Percentiles rank a stretch among this genome's conserved stretches.
Evolutionary conservation across 2,113 vertebrate genomes (phyloP).

Genomic region (Calidris pygmaea): DNA sequence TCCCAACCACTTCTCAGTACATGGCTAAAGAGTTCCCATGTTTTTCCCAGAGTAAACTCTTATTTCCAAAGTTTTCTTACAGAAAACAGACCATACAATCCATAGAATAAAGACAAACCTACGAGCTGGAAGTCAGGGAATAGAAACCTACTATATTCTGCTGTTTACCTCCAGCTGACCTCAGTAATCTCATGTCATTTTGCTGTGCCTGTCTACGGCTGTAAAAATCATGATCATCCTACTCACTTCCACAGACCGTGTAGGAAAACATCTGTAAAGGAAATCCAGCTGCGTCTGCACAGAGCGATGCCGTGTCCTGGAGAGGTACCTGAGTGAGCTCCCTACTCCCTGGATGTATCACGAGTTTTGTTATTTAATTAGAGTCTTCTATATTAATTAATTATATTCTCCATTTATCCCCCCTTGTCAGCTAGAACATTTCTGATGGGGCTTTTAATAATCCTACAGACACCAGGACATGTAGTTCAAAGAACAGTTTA

Average conservation of each 20-base stretch:
- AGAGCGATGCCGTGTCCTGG: not conserved
- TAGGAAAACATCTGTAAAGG: slow-evolving; percentile 14
- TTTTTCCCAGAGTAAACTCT: not conserved
- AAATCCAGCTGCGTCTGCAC: not conserved
- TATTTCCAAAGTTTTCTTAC: not conserved
- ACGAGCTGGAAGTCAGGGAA: not conserved
- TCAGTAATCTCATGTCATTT: not conserved
- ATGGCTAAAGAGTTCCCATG: not conserved
- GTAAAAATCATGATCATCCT: not conserved
- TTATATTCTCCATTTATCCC: not conserved
- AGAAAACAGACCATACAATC: not conserved
- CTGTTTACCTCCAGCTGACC: not conserved
- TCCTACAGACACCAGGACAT: not conserved
- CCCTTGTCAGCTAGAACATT: not conserved
- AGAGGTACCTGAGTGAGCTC: not conserved
- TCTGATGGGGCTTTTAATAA: not conserved
- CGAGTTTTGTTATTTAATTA: not conserved
- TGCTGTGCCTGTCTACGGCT: not conserved
- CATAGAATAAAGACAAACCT: not conserved
- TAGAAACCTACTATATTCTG: not conserved
- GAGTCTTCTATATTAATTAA: not conserved
- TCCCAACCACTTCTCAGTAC: not conserved
- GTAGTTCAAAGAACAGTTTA: not conserved
- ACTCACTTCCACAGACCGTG: not conserved
- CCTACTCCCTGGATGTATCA: not conserved